These are phyloP conservation scores for Atrichornis clamosus DNA, from an alignment of 2,113 vertebrate genomes.

Conservation along the genomic window DNA sequence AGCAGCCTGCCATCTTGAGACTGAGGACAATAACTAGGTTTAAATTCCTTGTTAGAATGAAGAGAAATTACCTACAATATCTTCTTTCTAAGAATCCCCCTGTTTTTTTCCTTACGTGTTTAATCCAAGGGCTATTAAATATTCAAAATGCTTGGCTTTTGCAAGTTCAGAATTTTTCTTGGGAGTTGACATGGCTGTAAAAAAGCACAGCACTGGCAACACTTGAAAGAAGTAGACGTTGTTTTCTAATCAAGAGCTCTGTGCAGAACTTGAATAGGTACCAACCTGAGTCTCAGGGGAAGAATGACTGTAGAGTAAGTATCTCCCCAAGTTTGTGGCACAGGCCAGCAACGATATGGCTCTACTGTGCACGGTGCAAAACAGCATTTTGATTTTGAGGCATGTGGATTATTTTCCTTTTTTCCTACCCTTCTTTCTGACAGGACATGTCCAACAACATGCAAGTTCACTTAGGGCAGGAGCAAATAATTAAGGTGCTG, in stretches of 20 bases:
- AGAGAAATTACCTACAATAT: background rate
- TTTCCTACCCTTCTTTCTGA: background rate
- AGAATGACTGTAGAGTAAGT: background rate
- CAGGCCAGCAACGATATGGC: background rate
- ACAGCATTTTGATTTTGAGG: background rate
- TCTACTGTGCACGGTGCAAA: background rate
- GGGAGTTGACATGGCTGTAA: background rate
- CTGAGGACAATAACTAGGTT: background rate
- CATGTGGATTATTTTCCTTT: background rate
- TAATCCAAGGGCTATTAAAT: background rate
- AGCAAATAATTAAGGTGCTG: background rate
- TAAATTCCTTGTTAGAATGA: background rate
- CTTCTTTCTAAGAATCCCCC: background rate
- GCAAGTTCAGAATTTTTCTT: background rate
- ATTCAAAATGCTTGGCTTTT: background rate
- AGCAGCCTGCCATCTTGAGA: background rate
- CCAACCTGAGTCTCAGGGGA: background rate
- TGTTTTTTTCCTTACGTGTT: background rate
- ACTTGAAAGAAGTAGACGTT: background rate
- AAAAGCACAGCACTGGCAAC: background rate
- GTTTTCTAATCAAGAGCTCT: background rate
- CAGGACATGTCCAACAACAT: background rate
- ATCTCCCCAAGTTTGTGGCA: background rate
- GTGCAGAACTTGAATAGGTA: background rate
- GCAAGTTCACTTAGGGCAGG: background rate